Conservation (phyloP, 1,140 invertebrate genomes). For the Metopolophium dirhodum region DNA sequence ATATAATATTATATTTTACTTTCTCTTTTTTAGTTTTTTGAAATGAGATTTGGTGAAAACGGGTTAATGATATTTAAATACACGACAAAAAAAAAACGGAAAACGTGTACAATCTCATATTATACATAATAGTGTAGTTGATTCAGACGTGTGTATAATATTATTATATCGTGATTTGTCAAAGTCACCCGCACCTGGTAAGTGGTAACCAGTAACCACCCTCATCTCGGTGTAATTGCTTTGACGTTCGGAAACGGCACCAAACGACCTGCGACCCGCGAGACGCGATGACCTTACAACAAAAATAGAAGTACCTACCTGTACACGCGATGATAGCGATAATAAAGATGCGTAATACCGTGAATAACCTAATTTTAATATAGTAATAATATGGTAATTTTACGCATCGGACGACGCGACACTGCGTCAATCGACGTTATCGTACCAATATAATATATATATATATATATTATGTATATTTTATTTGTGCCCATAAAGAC, state of each 20-base stretch:
- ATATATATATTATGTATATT: background rate
- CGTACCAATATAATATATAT: background rate
- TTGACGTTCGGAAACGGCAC: background rate
- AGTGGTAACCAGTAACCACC: background rate
- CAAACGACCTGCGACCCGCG: background rate
- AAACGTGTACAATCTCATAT: background rate
- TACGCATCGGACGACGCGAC: background rate
- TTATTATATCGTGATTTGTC: background rate
- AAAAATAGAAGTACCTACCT: background rate
- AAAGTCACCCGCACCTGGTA: background rate
- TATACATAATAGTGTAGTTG: background rate
- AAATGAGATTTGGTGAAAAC: background rate
- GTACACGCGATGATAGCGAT: background rate
- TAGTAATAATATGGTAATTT: background rate
- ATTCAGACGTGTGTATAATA: background rate
- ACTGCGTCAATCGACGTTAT: background rate
- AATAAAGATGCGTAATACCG: background rate
- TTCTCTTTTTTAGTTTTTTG: background rate
- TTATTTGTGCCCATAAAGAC: background rate
- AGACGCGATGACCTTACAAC: background rate
- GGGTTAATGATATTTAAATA: background rate
- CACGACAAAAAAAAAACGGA: background rate
- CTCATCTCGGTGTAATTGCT: background rate
- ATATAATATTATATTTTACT: background rate
- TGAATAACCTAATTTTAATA: conserved; percentile 1